Conservation (phyloP, 2,888 invertebrate genomes). For the Drosophila suboccidentalis region DNA sequence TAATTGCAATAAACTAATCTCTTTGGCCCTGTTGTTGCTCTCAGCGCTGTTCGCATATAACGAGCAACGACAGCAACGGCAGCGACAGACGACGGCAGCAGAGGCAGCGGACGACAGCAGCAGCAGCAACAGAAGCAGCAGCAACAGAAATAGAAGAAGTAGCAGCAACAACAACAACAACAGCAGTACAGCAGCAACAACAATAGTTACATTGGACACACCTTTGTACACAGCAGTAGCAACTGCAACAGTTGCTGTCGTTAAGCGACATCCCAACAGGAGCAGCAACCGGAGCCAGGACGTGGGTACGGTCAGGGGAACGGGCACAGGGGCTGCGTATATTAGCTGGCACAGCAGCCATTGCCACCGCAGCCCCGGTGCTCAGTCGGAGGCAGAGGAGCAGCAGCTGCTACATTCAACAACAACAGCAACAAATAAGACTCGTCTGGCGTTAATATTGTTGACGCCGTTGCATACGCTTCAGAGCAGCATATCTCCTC, state of each 20-base stretch:
- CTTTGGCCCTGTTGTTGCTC: conserved; percentile 76
- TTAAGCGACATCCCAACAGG: conserved; percentile 35
- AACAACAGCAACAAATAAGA: conserved; percentile 42
- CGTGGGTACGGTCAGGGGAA: conserved; percentile 61
- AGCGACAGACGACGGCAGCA: conserved; percentile 31
- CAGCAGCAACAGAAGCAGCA: conserved; percentile 23
- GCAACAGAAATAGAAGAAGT: conserved; percentile 20
- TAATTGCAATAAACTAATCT: conserved; percentile 82
- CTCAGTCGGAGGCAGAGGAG: conserved; percentile 47
- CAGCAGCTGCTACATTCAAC: conserved; percentile 36
- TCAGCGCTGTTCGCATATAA: conserved; percentile 70
- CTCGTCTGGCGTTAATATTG: conserved; percentile 48
- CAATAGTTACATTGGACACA: conserved; percentile 48
- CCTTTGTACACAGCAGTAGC: conserved; percentile 68
- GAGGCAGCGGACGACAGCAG: conserved; percentile 30
- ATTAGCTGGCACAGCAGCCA: conserved; percentile 81
- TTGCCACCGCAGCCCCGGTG: conserved; percentile 80
- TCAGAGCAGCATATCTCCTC: conserved; percentile 60
- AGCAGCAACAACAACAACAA: conserved; percentile 28
- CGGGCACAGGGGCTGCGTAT: conserved; percentile 79
- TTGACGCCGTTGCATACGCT: conserved; percentile 53
- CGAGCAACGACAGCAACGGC: conserved; percentile 48
- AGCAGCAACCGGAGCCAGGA: conserved; percentile 42
- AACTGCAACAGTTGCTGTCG: conserved; percentile 53
- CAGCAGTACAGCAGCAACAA: conserved; percentile 33